Conservation (phyloP, 2,888 invertebrate species). For the Leuctra nigra region DNA sequence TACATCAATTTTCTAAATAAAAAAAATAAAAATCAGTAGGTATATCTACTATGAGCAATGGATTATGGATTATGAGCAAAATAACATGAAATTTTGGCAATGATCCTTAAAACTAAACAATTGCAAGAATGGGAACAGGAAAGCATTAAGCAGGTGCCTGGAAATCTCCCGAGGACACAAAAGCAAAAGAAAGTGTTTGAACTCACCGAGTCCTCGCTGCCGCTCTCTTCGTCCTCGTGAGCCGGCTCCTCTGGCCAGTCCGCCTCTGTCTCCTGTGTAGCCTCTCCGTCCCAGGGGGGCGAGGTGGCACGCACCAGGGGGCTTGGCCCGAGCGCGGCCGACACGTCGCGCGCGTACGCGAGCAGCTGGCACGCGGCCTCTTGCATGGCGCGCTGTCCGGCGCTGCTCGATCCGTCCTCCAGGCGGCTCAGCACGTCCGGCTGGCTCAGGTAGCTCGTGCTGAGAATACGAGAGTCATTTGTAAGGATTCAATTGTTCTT, state of each 20-base stretch:
- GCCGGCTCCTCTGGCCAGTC: constrained; percentile 82
- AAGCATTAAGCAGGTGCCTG: no score
- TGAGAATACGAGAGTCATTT: constrained; percentile 34
- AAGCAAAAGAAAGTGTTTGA: no score
- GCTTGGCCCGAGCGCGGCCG: constrained; percentile 48
- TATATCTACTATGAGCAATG: no score
- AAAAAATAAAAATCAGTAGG: no score
- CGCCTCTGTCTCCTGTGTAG: constrained; percentile 66
- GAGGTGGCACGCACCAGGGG: constrained; percentile 47
- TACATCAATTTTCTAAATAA: no score
- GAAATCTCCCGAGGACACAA: no score
- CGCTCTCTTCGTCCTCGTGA: constrained; percentile 87
- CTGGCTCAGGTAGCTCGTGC: constrained; percentile 50
- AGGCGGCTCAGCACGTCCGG: constrained; percentile 52
- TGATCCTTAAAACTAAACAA: no score
- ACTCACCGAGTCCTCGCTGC: constrained; percentile 72
- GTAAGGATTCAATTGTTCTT: no score
- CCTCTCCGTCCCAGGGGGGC: constrained; percentile 76
- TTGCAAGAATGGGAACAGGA: no score
- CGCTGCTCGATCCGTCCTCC: constrained; percentile 42
- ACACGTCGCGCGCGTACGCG: constrained; percentile 75
- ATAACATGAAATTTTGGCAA: no score
- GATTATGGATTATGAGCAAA: no score
- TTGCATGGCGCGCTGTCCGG: constrained; percentile 46
- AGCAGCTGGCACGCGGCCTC: constrained; percentile 79